Conservation (phyloP, 2,888 invertebrate genomes). For the Eupeodes luniger region DNA sequence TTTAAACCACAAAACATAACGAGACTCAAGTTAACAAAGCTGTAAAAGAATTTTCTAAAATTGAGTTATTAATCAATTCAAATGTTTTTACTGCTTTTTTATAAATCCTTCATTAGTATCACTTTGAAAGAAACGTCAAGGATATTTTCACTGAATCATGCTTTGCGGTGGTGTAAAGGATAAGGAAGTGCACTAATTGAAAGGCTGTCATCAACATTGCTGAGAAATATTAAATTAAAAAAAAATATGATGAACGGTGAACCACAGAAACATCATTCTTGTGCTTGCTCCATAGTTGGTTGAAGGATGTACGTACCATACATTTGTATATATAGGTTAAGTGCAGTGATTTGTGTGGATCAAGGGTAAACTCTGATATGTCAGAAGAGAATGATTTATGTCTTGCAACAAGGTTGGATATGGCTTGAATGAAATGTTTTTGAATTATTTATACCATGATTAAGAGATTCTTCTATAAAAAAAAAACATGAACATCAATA, state of each 20-base stretch:
- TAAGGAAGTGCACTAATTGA: slow-evolving; percentile 67
- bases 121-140: slow-evolving; percentile 27
- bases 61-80: slow-evolving; percentile 57
- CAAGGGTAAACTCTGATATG: slow-evolving; percentile 3
- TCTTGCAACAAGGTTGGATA: background rate
- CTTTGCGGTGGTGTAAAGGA: slow-evolving; percentile 17
- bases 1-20: background rate
- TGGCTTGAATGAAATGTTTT: background rate
- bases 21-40: slow-evolving; percentile 3
- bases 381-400: slow-evolving; percentile 22
- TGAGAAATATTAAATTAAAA: slow-evolving; percentile 30
- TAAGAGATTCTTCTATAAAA: too few relatives aligned
- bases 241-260: slow-evolving; percentile 13
- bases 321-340: background rate
- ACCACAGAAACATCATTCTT: background rate
- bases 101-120: slow-evolving; percentile 4
- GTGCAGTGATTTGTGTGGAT: slow-evolving; percentile 36
- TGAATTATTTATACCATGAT: too few relatives aligned
- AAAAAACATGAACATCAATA: too few relatives aligned
- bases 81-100: background rate
- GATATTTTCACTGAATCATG: slow-evolving; percentile 51
- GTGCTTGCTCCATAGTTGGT: background rate
- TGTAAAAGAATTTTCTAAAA: slow-evolving; percentile 52
- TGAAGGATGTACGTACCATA: background rate
- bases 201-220: slow-evolving; percentile 61